phyloP scores from a whole-genome alignment of 2,113 vertebrate genomes.

The Antechinus stuartii region DNA sequence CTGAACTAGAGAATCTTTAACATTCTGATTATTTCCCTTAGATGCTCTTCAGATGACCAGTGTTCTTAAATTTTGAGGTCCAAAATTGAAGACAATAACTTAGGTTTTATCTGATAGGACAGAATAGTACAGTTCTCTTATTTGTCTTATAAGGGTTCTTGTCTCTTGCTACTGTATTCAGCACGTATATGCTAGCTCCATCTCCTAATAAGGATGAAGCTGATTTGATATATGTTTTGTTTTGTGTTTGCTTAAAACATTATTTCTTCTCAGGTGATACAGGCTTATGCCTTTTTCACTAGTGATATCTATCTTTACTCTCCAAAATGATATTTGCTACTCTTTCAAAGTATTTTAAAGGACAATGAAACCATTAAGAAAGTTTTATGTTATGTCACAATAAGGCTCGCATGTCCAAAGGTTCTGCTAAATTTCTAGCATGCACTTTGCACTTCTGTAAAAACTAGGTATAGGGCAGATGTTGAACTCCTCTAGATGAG shows the following conservation, averaged over 20 bases:
- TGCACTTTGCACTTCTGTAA: not conserved
- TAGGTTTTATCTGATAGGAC: not conserved
- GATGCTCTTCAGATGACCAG: not conserved
- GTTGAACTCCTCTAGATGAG: not conserved
- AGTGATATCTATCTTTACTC: not conserved
- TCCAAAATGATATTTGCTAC: slow-evolving; percentile 15
- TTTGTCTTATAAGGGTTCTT: not conserved
- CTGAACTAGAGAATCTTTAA: not conserved
- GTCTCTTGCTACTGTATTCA: too few species aligned
- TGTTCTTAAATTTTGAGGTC: not conserved
- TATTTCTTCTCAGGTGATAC: slow-evolving; percentile 25
- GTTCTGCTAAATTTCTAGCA: not conserved
- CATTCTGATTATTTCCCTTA: not conserved
- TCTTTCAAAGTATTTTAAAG: slow-evolving; percentile 9
- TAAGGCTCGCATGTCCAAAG: slow-evolving; percentile 39
- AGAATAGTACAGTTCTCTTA: not conserved
- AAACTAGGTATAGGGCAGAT: not conserved
- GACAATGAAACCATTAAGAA: not conserved
- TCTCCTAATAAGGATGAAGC: not conserved
- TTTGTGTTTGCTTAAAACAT: not conserved
- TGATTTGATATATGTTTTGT: not conserved
- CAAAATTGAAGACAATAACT: not conserved
- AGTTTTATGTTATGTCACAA: slow-evolving; percentile 54
- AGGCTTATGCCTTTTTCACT: not conserved
- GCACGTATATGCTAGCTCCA: too few species aligned